phyloP scores from a whole-genome alignment of 2,113 vertebrate species.

The Burhinus bistriatus region DNA sequence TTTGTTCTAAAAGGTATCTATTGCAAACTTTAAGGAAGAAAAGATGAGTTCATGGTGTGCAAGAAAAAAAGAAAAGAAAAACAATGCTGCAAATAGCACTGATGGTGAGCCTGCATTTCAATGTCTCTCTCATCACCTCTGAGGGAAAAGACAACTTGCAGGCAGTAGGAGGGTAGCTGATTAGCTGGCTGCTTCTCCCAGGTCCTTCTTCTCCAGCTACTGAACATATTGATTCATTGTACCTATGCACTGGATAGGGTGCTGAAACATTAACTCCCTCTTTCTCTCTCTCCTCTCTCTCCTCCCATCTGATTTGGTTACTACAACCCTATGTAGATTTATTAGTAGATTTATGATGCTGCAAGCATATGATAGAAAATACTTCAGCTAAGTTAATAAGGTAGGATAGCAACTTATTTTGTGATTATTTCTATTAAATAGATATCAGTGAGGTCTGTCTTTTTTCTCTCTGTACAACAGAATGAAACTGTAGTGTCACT shows the following conservation, averaged over 20 bases:
- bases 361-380: not conserved
- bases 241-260: not conserved
- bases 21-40: not conserved
- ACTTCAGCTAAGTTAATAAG: not conserved
- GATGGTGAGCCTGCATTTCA: not conserved
- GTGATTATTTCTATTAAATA: not conserved
- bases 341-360: not conserved
- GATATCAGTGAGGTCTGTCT: not conserved
- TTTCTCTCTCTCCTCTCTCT: not conserved
- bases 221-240: not conserved
- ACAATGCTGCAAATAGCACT: not conserved
- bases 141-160: not conserved
- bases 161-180: not conserved
- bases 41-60: not conserved
- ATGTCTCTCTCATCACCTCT: not conserved
- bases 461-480: not conserved
- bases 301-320: not conserved
- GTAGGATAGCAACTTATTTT: not conserved
- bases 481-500: not conserved
- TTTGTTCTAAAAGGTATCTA: not conserved
- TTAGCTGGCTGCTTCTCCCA: not conserved
- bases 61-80: not conserved
- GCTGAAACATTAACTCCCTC: not conserved
- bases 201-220: not conserved
- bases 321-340: not conserved